Conservation (phyloP, 2,797 vertebrate genomes). For the Knipowitschia caucasica region DNA sequence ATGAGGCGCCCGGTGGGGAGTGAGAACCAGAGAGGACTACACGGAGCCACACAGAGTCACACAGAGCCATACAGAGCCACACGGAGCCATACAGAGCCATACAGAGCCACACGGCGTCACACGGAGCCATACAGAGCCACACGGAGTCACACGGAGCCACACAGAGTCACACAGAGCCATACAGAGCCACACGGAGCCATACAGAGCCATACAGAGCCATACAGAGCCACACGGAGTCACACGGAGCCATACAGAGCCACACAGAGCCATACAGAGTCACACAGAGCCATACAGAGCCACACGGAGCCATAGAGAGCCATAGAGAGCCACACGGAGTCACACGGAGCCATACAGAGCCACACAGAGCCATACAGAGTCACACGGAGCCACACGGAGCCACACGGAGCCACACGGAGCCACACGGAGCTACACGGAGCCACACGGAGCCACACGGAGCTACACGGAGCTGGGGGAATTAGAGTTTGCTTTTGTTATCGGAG, state of each 20-base stretch:
- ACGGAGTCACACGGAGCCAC: neutral
- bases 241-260: neutral
- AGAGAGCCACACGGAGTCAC: neutral
- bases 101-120: neutral
- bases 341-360: too few species aligned
- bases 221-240: neutral
- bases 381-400: neutral
- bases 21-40: neutral
- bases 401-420: neutral
- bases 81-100: too few species aligned
- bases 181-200: neutral
- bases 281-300: neutral
- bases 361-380: too few species aligned
- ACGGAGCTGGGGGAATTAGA: neutral
- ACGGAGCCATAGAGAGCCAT: too few species aligned
- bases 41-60: neutral
- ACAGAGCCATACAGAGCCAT: too few species aligned
- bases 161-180: too few species aligned
- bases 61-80: neutral
- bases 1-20: constrained; percentile 14
- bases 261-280: too few species aligned
- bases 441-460: neutral
- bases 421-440: neutral
- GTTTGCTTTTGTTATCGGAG: constrained; percentile 1
- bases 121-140: neutral